Evolutionary conservation across 2,797 vertebrate genomes (phyloP).

Genomic region (Tragopan temminckii): DNA sequence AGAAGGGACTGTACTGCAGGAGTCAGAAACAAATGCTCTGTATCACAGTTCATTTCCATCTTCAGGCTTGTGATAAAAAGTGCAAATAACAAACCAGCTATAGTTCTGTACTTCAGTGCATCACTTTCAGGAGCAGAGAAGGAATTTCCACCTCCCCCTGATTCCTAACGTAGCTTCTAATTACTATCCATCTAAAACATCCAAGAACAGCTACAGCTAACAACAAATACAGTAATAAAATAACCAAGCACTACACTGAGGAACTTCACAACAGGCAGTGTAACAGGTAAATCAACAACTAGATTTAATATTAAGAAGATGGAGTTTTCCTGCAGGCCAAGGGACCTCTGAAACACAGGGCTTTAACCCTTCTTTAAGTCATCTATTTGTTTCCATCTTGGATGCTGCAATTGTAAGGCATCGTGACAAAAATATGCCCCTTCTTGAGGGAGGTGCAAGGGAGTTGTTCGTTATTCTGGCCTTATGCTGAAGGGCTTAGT

Average conservation of each 20-base stretch:
- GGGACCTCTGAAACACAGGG: neutral
- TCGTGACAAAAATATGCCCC: neutral
- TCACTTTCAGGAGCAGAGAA: neutral
- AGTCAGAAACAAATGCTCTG: neutral
- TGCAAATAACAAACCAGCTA: neutral
- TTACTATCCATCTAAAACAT: neutral
- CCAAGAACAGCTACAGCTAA: neutral
- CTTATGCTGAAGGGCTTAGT: neutral
- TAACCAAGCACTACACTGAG: neutral
- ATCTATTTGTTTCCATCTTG: neutral
- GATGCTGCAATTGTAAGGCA: neutral
- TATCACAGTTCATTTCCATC: neutral
- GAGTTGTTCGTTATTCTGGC: neutral
- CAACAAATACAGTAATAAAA: neutral
- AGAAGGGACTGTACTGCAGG: neutral
- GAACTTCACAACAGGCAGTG: neutral
- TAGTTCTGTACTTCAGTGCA: neutral
- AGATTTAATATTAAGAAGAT: neutral
- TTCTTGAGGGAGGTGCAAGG: neutral
- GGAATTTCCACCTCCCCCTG: neutral
- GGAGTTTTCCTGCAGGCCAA: neutral
- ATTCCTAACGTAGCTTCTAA: neutral
- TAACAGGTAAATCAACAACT: neutral
- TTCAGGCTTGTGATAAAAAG: neutral
- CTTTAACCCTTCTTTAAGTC: neutral